A percentile compares a stretch with the other conserved stretches of the same genome.
phyloP scores from a whole-genome alignment of 2,797 vertebrate species.

The Chaunax sp. region DNA sequence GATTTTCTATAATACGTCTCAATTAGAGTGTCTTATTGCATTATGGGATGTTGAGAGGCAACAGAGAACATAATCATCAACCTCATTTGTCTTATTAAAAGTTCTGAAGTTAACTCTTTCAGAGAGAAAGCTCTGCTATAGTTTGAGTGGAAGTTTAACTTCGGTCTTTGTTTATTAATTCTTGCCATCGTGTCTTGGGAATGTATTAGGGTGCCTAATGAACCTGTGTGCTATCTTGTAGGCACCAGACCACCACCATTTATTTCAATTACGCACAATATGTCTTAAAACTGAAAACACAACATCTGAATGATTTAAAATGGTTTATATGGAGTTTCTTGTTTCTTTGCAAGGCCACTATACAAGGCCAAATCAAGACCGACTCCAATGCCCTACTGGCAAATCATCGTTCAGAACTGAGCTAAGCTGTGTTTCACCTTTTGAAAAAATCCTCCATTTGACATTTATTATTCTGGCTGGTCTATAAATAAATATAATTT shows the following conservation, averaged over 20 bases:
- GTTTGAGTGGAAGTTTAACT: slow-evolving; percentile 4
- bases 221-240: slow-evolving; percentile 41
- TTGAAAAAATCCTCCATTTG: slow-evolving; percentile 55
- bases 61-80: slow-evolving; percentile 44
- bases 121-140: neutral
- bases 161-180: slow-evolving; percentile 7
- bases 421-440: slow-evolving; percentile 41
- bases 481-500: slow-evolving; percentile 70
- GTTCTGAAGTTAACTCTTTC: slow-evolving; percentile 30
- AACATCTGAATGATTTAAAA: slow-evolving; percentile 21
- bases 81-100: slow-evolving; percentile 50
- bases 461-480: slow-evolving; percentile 57
- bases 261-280: slow-evolving; percentile 39
- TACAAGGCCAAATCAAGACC: neutral
- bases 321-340: too few species aligned
- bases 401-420: slow-evolving; percentile 19
- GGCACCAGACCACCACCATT: slow-evolving; percentile 39
- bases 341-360: too few species aligned
- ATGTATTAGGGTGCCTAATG: slow-evolving; percentile 65
- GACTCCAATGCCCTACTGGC: neutral
- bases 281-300: slow-evolving; percentile 27
- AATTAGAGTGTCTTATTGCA: slow-evolving; percentile 43
- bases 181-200: slow-evolving; percentile 27
- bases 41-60: slow-evolving; percentile 33
- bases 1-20: slow-evolving; percentile 35